Conservation (phyloP, 2,888 invertebrate genomes). For the Troides aeacus region DNA sequence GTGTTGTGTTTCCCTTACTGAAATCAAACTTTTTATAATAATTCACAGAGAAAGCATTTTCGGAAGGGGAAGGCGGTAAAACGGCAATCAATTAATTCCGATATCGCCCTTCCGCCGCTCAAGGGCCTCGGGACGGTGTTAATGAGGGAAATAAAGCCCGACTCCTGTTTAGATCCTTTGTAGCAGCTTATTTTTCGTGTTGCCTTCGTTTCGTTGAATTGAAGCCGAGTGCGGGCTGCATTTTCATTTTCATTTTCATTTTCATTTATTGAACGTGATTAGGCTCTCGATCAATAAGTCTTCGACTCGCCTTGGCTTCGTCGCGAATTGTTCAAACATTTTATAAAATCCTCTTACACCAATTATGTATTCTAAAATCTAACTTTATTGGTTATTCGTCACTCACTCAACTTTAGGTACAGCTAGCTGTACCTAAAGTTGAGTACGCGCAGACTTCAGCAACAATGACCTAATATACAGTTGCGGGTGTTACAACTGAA, state of each 20-base stretch:
- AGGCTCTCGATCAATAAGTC: constrained; percentile 25
- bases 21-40: constrained; percentile 5
- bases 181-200: constrained; percentile 19
- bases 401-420: no score
- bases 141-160: constrained; percentile 23
- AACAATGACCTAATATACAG: no score
- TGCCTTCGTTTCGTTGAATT: constrained; percentile 18
- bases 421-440: no score
- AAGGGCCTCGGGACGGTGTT: constrained; percentile 13
- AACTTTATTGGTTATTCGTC: no score
- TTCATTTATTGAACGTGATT: constrained; percentile 24
- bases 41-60: constrained; percentile 10
- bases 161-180: constrained; percentile 21
- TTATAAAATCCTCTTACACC: no score
- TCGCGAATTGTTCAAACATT: background rate
- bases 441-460: no score
- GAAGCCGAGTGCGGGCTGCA: constrained; percentile 9
- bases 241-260: constrained; percentile 11
- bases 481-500: no score
- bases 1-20: background rate
- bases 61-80: constrained; percentile 7
- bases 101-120: constrained; percentile 15
- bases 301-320: constrained; percentile 12
- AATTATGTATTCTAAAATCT: no score
- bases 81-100: constrained; percentile 25